phyloP scores from a whole-genome alignment of 2,888 invertebrate genomes.

The Conchocele bisecta region DNA sequence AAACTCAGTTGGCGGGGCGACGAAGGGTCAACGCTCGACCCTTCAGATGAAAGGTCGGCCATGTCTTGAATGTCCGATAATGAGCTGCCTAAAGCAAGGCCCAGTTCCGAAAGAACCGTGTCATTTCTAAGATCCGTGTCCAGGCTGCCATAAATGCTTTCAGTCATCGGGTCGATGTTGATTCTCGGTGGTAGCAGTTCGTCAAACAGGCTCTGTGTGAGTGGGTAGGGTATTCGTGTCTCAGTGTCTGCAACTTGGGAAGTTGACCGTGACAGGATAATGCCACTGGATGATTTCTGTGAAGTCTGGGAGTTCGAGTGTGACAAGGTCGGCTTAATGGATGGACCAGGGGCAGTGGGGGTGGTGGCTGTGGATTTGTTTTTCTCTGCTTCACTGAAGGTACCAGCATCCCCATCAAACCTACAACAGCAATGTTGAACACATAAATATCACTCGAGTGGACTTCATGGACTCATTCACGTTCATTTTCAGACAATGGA shows the following conservation, averaged over 20 bases:
- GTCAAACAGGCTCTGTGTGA: slow-evolving; percentile 71
- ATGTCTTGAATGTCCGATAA: slow-evolving; percentile 54
- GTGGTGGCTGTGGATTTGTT: background rate
- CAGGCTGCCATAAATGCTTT: slow-evolving; percentile 79
- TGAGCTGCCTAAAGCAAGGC: no score
- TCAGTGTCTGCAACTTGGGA: slow-evolving; percentile 10
- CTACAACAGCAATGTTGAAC: no score
- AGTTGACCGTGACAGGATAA: slow-evolving; percentile 10
- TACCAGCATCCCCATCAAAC: slow-evolving; percentile 77
- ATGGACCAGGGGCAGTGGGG: background rate
- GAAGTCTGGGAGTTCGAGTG: background rate
- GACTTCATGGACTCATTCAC: no score
- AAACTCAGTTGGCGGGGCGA: slow-evolving; percentile 29
- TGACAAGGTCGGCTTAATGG: background rate
- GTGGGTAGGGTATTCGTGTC: slow-evolving; percentile 30
- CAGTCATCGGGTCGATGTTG: slow-evolving; percentile 74
- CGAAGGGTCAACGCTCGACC: slow-evolving; percentile 62
- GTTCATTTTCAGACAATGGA: no score
- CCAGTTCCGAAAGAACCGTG: slow-evolving; percentile 22
- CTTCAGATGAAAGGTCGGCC: slow-evolving; percentile 47
- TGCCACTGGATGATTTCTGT: background rate
- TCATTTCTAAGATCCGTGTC: slow-evolving; percentile 72
- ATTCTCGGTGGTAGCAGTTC: slow-evolving; percentile 59
- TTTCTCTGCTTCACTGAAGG: slow-evolving; percentile 53
- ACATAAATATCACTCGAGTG: no score